Percentiles rank a stretch among this genome's conserved stretches.
phyloP scores from a whole-genome alignment of 2,888 invertebrate species.

The Troilus luridus region DNA sequence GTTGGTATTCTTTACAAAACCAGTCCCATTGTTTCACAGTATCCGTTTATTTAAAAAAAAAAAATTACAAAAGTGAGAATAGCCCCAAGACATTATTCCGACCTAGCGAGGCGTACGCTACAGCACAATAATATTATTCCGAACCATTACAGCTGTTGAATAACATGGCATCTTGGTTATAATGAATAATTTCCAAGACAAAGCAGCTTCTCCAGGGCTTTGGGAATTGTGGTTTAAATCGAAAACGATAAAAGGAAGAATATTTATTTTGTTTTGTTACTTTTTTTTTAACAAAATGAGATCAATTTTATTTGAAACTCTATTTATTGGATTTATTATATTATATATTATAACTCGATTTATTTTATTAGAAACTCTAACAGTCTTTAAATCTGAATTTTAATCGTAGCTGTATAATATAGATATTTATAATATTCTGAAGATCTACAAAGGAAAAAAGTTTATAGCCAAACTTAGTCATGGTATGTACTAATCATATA shows the following conservation, averaged over 20 bases:
- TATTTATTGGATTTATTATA: no score
- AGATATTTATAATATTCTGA: no score
- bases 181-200: neutral
- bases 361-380: no score
- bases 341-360: no score
- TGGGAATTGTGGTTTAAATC: neutral
- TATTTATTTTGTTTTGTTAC: neutral
- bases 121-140: constrained; percentile 22
- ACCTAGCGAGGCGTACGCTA: neutral
- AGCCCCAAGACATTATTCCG: neutral
- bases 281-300: no score
- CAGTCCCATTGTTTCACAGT: neutral
- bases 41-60: constrained; percentile 14
- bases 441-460: no score
- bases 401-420: no score
- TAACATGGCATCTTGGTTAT: neutral
- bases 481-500: no score
- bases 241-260: neutral
- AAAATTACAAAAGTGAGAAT: neutral
- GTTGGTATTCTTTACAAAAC: neutral
- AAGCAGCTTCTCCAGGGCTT: neutral
- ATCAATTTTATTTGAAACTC: no score
- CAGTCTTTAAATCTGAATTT: no score
- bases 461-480: no score
- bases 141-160: constrained; percentile 3